Evolutionary conservation across 2,113 vertebrate genomes (phyloP), one percentile per base, ranked within the genome.

Genomic region (Percina caprodes): DNA sequence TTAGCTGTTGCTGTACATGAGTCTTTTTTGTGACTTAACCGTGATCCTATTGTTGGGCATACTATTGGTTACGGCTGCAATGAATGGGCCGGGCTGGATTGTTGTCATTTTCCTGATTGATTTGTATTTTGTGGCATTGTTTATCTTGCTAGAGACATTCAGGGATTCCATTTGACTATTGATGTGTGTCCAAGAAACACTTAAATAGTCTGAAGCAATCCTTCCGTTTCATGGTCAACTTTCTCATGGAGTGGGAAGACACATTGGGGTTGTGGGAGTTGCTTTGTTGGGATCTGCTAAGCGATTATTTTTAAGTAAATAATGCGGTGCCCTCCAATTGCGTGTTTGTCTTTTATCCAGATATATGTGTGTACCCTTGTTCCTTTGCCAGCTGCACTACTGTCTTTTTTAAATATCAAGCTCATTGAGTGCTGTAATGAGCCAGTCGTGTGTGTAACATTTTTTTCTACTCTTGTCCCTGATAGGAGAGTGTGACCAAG

Each of bases 51-150:
- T 68, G 45, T 84, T 72, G 70, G 26, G 52, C 58, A 46, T 65
- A 55, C 9, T 39, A 4, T 62, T 46, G 48, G 9, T 52, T 74
- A 67, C 65, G 0, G 3, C 70, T 84, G 48, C 23, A 66, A 23
- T 59, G 35, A 35, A 35, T 58, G 79, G 77, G 74, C 23, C 49
- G 24, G 74, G 79, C 51, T 58, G 12, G 56, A 72, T 59, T 52
- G 12, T 75, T 84, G 67, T 87, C 62, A 82, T 74, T 74, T 54
- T 68, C 2, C 60, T 79, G 84, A 88, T 89, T 80, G 65, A 89
- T 86, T 83, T 55, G 33, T 12, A 54, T 62, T 56, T 24, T 55
- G 71, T 74, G 39, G n/a, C 30, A 33, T 74, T 87, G 74, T 80
- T 88, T 80, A 79, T 83, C 48, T 79, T 71, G 54, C 84, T 63